Evolutionary conservation across 2,113 vertebrate genomes (phyloP).

Genomic region (Nothocercus julius): DNA sequence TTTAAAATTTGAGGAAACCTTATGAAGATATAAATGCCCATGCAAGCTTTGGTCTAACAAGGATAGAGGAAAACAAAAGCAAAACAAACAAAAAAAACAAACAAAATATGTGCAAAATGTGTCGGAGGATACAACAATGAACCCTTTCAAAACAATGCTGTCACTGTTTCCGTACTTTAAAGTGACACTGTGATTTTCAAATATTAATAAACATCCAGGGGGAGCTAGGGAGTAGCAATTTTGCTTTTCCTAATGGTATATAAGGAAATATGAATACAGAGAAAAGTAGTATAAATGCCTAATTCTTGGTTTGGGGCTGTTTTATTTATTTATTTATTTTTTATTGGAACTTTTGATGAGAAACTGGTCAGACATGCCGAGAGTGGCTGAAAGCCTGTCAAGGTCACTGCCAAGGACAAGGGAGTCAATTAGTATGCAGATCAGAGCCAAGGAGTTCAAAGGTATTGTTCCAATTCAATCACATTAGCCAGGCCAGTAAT

Average conservation of each 20-base stretch:
- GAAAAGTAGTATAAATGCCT: constrained; percentile 51
- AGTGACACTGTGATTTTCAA: constrained; percentile 57
- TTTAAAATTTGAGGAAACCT: background rate
- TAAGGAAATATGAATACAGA: constrained; percentile 51
- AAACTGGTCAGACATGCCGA: constrained; percentile 71
- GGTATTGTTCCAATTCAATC: constrained; percentile 96
- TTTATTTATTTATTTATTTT: background rate
- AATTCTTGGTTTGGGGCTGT: constrained; percentile 38
- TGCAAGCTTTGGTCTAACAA: background rate
- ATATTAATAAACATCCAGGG: constrained; percentile 74
- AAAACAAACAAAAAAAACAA: background rate
- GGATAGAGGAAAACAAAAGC: background rate
- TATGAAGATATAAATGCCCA: background rate
- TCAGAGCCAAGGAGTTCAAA: constrained; percentile 92
- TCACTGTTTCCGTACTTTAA: constrained; percentile 57
- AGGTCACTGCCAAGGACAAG: constrained; percentile 91
- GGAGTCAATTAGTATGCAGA: constrained; percentile 95
- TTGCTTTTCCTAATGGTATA: constrained; percentile 52
- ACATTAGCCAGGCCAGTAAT: constrained; percentile 91
- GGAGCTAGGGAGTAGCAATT: constrained; percentile 80
- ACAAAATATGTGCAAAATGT: constrained; percentile 4
- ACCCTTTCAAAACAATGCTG: constrained; percentile 67
- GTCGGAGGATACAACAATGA: background rate
- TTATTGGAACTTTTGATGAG: constrained; percentile 71
- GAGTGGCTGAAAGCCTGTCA: constrained; percentile 76